These are phyloP conservation scores for Motacilla tschutschensis DNA, from an alignment of 2,113 vertebrate species.

Conservation along the genomic window DNA sequence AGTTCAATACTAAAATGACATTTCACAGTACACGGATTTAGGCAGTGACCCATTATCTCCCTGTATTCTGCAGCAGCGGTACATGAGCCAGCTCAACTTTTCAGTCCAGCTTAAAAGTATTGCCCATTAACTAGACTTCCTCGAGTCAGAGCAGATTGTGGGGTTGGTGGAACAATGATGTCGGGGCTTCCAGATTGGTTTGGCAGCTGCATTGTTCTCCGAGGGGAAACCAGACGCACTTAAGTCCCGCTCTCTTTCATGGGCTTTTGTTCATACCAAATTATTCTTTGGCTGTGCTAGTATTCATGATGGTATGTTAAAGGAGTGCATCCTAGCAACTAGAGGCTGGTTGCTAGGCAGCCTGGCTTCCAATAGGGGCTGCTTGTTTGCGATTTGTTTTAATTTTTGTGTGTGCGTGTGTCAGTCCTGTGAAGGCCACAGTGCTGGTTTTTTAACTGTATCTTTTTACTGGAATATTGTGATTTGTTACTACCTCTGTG, in stretches of 20 bases:
- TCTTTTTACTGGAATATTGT: conserved; percentile 69
- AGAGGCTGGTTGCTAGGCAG: conserved; percentile 85
- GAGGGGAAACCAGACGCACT: conserved; percentile 89
- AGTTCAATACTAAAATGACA: conserved; percentile 62
- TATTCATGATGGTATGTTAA: conserved; percentile 89
- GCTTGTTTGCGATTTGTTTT: conserved; percentile 70
- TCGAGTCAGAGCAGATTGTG: conserved; percentile 82
- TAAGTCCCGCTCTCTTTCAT: conserved; percentile 79
- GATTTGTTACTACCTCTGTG: conserved; percentile 63
- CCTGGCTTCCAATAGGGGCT: conserved; percentile 78
- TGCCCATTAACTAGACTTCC: conserved; percentile 79
- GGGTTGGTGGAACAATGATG: conserved; percentile 84
- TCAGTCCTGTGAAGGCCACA: conserved; percentile 55
- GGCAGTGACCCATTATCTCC: conserved; percentile 69
- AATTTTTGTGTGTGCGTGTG: background rate
- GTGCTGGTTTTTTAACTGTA: conserved; percentile 71
- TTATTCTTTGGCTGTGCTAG: conserved; percentile 89
- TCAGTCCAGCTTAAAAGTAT: conserved; percentile 74
- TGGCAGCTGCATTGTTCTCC: conserved; percentile 89
- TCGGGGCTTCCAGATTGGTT: conserved; percentile 89
- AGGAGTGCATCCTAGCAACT: conserved; percentile 93
- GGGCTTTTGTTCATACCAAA: conserved; percentile 88
- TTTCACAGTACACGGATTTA: conserved; percentile 66
- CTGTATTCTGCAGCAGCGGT: conserved; percentile 44
- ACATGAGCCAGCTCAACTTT: conserved; percentile 73